phyloP scores from a whole-genome alignment of 2,888 invertebrate species.

The Polyommatus iphigenia region DNA sequence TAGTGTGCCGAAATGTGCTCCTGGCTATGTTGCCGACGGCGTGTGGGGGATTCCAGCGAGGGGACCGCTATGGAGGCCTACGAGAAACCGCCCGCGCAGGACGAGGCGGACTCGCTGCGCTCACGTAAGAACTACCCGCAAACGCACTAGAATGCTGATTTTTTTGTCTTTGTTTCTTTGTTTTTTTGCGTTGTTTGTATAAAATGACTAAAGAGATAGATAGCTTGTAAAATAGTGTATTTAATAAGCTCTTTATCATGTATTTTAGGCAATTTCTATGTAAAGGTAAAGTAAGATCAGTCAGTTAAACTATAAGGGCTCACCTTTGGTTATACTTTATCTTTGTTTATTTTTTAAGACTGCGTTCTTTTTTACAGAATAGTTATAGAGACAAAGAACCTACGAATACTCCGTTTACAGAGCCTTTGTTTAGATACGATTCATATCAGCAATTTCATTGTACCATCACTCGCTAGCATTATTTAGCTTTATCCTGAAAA shows the following conservation, averaged over 20 bases:
- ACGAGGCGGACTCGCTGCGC: conserved; percentile 48
- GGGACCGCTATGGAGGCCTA: conserved; percentile 58
- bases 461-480: background rate
- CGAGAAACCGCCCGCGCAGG: conserved; percentile 51
- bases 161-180: background rate
- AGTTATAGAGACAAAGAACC: no score
- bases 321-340: no score
- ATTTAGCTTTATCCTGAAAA: no score
- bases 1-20: conserved; percentile 61
- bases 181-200: background rate
- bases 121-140: conserved; percentile 62
- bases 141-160: background rate
- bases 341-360: no score
- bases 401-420: no score
- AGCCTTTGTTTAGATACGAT: background rate
- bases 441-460: conserved; percentile 13
- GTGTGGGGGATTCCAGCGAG: conserved; percentile 64
- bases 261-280: no score
- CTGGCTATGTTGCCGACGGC: conserved; percentile 69
- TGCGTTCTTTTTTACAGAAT: no score
- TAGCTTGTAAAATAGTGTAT: no score
- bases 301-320: no score
- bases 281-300: no score
- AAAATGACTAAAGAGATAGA: background rate
- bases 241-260: no score